Evolutionary conservation across 2,797 vertebrate genomes (phyloP), one percentile per base, ranked within the genome.

Genomic region (Cossypha dichroa): DNA sequence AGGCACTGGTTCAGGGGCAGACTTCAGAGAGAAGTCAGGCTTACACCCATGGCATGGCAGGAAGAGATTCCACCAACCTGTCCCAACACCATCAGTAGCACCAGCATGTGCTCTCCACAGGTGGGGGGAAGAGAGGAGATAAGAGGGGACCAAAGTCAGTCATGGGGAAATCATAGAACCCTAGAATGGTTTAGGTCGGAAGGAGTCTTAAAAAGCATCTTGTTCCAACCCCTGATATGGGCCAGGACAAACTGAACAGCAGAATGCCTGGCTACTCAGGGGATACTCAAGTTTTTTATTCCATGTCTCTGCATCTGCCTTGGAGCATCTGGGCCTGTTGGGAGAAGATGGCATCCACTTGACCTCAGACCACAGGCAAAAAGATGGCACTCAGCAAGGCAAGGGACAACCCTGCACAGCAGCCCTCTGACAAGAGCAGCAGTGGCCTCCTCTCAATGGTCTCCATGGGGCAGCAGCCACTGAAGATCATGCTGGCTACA

Each of bases 221-320:
- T 0, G 0, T 48, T 68, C 22, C n/a, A 81, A 11, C 11, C 4
- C 19, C 26, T 48, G 22, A 45, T 4, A 13, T 12, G 34, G 26
- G 17, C 18, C 3, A 1, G 12, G 25, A 31, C 25, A 58, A 34
- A 49, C 18, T 43, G 10, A 36, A 45, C 8, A 23, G 22, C 15
- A 19, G 38, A 51, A 28, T 59, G n/a, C 22, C 15, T 45, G 52
- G 26, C 36, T 43, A 13, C 52, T 51, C 52, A 36, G 18, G 4
- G 18, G 26, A 36, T 45, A 26, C 15, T 51, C 36, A 15, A 8
- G 54, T 19, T 51, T 75, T 67, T n/a, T 18, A 22, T 51, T 51
- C 38, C 22, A 4, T 22, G 10, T 10, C 9, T 11, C 22, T n/a
- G 28, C 14, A 43, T 43, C 70, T 13, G 6, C n/a, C n/a, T 28